Evolutionary conservation across 1,140 invertebrate genomes (phyloP).

Genomic region (Scylla paramamosain): DNA sequence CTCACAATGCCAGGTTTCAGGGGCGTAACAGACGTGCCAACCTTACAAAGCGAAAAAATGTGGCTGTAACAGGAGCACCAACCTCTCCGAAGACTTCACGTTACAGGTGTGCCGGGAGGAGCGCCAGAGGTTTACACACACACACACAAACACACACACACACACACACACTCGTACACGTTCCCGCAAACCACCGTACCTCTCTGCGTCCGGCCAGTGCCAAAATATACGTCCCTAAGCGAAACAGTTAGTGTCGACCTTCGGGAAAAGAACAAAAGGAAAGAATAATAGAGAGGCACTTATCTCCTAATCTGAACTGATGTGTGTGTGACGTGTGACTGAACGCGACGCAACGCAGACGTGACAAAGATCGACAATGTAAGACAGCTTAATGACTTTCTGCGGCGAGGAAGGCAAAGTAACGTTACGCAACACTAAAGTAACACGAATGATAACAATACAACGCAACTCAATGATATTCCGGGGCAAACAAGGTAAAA

Average conservation of each 20-base stretch:
- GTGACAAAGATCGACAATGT: no score
- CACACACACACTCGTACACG: background rate
- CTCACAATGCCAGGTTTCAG: conserved; percentile 11
- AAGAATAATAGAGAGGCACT: no score
- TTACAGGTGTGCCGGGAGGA: background rate
- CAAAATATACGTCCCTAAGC: background rate
- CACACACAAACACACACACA: background rate
- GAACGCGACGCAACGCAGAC: no score
- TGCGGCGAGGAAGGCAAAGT: no score
- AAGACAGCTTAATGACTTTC: no score
- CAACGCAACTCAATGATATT: no score
- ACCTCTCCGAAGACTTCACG: background rate
- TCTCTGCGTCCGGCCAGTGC: background rate
- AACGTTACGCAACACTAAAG: no score
- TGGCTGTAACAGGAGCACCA: background rate
- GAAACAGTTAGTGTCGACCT: background rate
- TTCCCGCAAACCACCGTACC: background rate
- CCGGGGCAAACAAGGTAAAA: no score
- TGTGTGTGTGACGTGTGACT: no score
- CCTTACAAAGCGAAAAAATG: conserved; percentile 13
- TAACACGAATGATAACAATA: no score
- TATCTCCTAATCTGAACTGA: no score
- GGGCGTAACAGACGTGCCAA: conserved; percentile 18
- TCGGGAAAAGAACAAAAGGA: no score
- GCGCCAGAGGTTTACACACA: background rate